Evolutionary conservation across 2,888 invertebrate species (phyloP).

Genomic region (Tolmerus cingulatus): DNA sequence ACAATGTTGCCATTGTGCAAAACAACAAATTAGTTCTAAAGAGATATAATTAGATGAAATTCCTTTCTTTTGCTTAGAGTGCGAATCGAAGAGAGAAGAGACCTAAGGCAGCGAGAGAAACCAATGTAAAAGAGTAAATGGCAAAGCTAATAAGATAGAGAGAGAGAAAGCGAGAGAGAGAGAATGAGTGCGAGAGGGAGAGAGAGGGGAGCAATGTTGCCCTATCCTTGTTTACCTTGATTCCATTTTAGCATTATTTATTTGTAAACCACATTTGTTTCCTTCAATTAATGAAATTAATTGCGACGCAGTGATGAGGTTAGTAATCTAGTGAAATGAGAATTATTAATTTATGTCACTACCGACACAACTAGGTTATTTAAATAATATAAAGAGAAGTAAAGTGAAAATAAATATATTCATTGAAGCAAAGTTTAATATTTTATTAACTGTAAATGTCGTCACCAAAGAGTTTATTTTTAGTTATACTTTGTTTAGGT

Average conservation of each 20-base stretch:
- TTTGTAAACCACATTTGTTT: constrained; percentile 10
- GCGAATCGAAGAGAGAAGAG: not conserved
- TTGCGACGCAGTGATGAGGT: constrained; percentile 16
- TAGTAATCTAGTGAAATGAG: constrained; percentile 24
- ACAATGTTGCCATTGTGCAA: constrained; percentile 45
- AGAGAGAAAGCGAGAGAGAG: not conserved
- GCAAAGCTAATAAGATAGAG: not conserved
- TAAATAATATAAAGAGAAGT: constrained; percentile 32
- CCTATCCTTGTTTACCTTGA: not conserved
- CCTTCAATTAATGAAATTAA: constrained; percentile 32
- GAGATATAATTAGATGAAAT: constrained; percentile 8
- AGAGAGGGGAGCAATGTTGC: not conserved
- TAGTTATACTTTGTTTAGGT: constrained; percentile 36
- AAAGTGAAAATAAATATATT: constrained; percentile 38
- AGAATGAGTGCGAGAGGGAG: not conserved
- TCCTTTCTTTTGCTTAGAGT: constrained; percentile 22
- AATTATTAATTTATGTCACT: constrained; percentile 33
- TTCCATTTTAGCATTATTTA: constrained; percentile 24
- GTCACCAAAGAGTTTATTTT: constrained; percentile 42
- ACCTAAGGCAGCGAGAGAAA: not conserved
- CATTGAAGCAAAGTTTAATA: constrained; percentile 39
- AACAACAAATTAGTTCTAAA: constrained; percentile 40
- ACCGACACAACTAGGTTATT: constrained; percentile 34
- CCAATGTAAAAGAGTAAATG: not conserved
- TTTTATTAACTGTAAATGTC: constrained; percentile 39